Percentiles rank a stretch among this genome's conserved stretches.
Evolutionary conservation across 2,888 invertebrate species (phyloP).

Genomic region (Cantharis rufa): DNA sequence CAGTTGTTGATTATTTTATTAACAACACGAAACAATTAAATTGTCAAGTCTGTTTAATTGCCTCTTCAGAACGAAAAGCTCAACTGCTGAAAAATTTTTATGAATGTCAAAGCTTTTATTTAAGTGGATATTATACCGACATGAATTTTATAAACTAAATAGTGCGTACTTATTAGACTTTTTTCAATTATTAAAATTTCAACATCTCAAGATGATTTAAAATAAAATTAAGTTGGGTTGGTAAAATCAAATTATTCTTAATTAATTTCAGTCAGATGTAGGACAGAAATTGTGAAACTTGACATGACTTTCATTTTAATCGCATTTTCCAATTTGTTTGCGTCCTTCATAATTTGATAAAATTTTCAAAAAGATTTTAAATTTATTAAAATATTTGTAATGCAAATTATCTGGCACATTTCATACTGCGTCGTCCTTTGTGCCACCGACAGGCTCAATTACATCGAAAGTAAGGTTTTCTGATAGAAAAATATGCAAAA

Average conservation of each 20-base stretch:
- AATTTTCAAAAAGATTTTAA: not conserved
- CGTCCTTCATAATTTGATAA: not conserved
- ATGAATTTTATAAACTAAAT: not conserved
- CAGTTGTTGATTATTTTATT: not conserved
- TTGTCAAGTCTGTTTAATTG: not conserved
- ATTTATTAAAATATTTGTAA: not conserved
- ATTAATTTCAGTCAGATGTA: not conserved
- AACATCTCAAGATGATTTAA: not conserved
- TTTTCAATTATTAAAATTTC: not conserved
- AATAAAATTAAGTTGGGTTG: not conserved
- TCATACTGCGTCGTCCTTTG: not conserved
- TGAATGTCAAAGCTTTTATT: not conserved
- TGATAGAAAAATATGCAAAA: not conserved
- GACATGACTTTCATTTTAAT: not conserved
- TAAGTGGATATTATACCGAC: not conserved
- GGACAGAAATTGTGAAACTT: not conserved
- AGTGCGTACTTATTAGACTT: not conserved
- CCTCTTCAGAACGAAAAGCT: not conserved
- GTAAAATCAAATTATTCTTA: not conserved
- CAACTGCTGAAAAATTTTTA: not conserved
- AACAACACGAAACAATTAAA: not conserved
- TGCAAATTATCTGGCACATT: not conserved
- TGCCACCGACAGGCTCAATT: not conserved
- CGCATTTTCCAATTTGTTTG: not conserved
- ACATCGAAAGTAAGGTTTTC: not conserved